Conservation (phyloP, 2,113 vertebrate species). For the cattle (Bos taurus) region DNA sequence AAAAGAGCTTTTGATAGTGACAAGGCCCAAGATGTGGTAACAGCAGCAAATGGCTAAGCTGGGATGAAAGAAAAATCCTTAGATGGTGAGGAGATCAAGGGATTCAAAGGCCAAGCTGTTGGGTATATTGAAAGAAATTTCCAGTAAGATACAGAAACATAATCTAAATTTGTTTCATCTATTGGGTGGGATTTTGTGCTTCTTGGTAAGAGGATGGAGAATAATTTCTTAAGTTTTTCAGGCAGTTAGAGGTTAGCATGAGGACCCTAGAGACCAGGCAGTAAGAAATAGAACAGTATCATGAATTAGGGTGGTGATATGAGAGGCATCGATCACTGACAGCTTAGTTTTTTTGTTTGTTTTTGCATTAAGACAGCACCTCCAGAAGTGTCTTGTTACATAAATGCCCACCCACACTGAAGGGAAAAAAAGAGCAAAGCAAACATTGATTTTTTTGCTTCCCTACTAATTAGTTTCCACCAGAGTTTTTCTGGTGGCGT, state of each 20-base stretch:
- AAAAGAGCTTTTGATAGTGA: background rate
- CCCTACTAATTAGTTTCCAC: background rate
- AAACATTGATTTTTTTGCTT: background rate
- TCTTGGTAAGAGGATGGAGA: background rate
- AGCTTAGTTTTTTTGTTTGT: background rate
- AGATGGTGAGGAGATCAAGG: background rate
- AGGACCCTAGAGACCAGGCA: background rate
- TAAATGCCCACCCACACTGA: background rate
- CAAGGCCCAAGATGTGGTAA: background rate
- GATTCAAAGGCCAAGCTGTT: background rate
- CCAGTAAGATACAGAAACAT: background rate
- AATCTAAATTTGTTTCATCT: background rate
- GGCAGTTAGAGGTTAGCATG: background rate
- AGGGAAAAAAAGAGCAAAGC: background rate
- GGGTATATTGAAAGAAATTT: background rate
- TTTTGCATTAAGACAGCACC: background rate
- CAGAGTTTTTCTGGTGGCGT: background rate
- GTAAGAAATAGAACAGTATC: background rate
- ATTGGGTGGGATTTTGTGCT: background rate
- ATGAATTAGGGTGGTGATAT: background rate
- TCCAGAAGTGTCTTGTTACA: background rate
- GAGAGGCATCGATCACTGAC: fast-evolving
- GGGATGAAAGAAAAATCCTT: background rate
- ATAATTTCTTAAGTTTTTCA: background rate
- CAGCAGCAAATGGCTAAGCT: background rate